Conservation (phyloP, 2,797 vertebrate genomes). For the Channa striata region DNA sequence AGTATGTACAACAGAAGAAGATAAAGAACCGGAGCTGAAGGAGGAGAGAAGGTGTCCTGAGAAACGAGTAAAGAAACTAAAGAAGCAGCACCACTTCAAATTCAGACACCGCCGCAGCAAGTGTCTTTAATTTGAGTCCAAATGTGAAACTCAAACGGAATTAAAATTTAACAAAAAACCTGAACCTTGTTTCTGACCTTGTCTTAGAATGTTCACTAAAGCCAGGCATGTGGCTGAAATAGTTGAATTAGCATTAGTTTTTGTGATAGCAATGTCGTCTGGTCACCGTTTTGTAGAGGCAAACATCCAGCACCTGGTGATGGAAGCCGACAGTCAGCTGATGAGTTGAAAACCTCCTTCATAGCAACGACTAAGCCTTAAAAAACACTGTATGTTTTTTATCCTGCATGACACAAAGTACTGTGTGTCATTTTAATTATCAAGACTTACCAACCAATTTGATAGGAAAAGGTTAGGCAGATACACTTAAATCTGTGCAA, state of each 20-base stretch:
- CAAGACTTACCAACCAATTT: slow-evolving; percentile 25
- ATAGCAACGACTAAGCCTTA: slow-evolving; percentile 1
- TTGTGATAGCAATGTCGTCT: too few relatives aligned
- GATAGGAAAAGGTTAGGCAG: slow-evolving; percentile 28
- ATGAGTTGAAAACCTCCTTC: slow-evolving; percentile 5
- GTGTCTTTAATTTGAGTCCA: too few relatives aligned
- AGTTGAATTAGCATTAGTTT: background rate
- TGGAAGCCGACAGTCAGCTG: background rate
- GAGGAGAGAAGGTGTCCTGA: too few relatives aligned
- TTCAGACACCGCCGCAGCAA: too few relatives aligned
- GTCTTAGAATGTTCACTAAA: too few relatives aligned
- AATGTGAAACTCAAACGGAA: too few relatives aligned
- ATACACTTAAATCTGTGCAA: slow-evolving; percentile 18
- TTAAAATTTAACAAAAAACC: too few relatives aligned
- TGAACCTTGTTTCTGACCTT: too few relatives aligned
- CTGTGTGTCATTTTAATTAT: slow-evolving; percentile 22
- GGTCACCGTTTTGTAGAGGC: background rate
- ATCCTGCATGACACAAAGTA: slow-evolving; percentile 9
- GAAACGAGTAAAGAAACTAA: too few relatives aligned
- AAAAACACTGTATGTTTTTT: slow-evolving; percentile 13
- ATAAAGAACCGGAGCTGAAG: too few relatives aligned
- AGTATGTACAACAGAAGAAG: too few relatives aligned
- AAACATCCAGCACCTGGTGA: slow-evolving; percentile 12
- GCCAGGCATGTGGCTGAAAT: background rate
- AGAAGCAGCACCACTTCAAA: too few relatives aligned